Evolutionary conservation across 2,113 vertebrate species (phyloP).

Genomic region (Lamprotornis superbus): DNA sequence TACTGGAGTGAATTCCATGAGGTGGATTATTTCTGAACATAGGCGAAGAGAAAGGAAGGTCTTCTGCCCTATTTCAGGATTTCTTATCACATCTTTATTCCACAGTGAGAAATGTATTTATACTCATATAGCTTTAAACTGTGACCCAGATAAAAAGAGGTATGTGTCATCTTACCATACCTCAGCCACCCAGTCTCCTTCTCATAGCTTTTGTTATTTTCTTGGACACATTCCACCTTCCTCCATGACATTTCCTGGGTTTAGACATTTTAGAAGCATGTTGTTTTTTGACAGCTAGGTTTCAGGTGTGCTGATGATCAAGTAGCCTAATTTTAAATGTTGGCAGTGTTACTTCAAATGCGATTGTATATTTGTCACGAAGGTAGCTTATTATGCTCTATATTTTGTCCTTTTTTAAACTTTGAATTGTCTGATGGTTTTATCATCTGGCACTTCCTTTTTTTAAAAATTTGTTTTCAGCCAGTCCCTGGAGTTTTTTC

Average conservation of each 20-base stretch:
- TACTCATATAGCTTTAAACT: background rate
- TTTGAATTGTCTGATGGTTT: background rate
- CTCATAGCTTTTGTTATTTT: background rate
- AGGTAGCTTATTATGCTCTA: background rate
- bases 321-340: background rate
- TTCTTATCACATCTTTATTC: background rate
- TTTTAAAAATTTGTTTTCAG: background rate
- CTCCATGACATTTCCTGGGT: background rate
- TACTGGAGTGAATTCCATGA: background rate
- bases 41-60: background rate
- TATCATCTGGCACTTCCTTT: background rate
- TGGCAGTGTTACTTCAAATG: background rate
- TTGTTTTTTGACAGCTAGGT: rapidly evolving
- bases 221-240: background rate
- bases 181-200: background rate
- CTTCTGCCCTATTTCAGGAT: background rate
- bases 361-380: background rate
- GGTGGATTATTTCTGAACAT: background rate
- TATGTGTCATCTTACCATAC: background rate
- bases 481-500: background rate
- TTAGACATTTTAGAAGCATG: background rate
- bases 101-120: background rate
- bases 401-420: background rate
- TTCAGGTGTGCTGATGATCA: background rate
- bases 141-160: background rate